These are phyloP conservation scores for Anhinga rufa DNA, from an alignment of 2,113 vertebrate genomes.

Conservation along the genomic window DNA sequence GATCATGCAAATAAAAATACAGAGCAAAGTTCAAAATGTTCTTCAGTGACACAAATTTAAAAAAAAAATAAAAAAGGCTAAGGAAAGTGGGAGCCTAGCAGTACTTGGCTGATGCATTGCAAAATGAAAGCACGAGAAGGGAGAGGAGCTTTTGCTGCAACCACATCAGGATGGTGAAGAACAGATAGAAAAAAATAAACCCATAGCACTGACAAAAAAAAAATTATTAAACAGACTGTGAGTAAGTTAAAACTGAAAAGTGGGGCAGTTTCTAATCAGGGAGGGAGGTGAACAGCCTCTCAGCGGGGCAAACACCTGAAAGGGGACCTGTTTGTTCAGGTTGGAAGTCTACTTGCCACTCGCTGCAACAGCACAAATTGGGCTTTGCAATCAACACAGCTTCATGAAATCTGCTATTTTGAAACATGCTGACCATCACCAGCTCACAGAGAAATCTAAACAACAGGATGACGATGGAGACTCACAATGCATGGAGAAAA, in stretches of 20 bases:
- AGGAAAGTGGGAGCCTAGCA: not conserved
- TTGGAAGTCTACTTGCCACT: not conserved
- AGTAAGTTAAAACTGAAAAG: not conserved
- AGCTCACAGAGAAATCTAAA: not conserved
- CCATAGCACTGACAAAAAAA: not conserved
- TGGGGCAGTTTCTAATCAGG: not conserved
- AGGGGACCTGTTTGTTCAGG: not conserved
- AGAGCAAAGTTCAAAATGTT: not conserved
- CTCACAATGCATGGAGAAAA: not conserved
- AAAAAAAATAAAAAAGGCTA: not conserved
- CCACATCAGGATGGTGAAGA: not conserved
- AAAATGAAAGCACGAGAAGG: not conserved
- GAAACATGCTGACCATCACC: not conserved
- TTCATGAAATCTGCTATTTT: not conserved
- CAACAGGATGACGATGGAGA: not conserved
- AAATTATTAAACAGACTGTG: not conserved
- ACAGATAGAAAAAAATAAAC: not conserved
- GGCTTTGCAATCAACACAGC: not conserved
- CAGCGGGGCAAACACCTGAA: not conserved
- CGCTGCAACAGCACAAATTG: rapidly evolving
- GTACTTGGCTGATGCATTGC: not conserved
- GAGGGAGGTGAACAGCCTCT: not conserved
- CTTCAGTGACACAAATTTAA: not conserved
- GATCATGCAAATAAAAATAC: constrained; percentile 17
- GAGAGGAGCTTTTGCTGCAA: not conserved